Conservation (phyloP, 2,888 invertebrate genomes). For the Philereme transversata region DNA sequence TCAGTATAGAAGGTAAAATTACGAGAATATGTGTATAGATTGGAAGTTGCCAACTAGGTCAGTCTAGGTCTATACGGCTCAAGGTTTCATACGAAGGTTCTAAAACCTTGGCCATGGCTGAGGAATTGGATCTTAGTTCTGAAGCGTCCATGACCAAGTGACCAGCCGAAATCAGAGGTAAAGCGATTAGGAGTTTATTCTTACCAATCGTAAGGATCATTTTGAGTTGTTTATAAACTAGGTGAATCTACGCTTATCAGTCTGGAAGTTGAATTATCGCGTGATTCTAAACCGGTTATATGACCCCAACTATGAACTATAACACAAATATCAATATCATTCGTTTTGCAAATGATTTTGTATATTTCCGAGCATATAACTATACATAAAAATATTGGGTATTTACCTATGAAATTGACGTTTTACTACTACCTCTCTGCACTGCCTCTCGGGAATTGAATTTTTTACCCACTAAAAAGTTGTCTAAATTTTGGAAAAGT, state of each 20-base stretch:
- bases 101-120: neutral
- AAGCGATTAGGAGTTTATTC: no score
- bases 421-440: no score
- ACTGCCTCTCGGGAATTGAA: no score
- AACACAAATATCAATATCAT: constrained; percentile 22
- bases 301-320: constrained; percentile 25
- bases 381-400: no score
- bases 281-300: constrained; percentile 34
- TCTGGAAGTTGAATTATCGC: constrained; percentile 15
- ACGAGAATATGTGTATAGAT: no score
- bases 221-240: no score
- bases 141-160: constrained; percentile 25
- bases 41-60: no score
- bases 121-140: constrained; percentile 3
- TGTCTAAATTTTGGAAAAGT: no score
- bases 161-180: neutral
- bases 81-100: neutral
- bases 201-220: no score
- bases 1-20: no score
- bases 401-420: no score
- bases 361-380: constrained; percentile 1
- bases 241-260: constrained; percentile 11
- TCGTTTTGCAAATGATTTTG: constrained; percentile 21
- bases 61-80: neutral
- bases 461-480: no score